These are phyloP conservation scores for Drosophila longiperda DNA, from an alignment of 2,888 invertebrate species.

Conservation along the genomic window DNA sequence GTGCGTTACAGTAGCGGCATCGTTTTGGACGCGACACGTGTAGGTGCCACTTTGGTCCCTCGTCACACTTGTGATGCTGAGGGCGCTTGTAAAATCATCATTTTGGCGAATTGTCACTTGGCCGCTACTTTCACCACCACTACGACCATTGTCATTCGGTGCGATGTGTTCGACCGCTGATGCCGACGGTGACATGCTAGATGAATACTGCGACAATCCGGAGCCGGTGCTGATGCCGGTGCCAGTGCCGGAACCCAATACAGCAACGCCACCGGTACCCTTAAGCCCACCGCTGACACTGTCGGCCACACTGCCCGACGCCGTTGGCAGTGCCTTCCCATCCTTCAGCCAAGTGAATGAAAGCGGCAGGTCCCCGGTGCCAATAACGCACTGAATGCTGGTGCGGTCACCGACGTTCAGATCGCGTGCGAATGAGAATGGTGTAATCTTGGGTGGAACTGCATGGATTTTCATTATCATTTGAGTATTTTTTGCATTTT, in stretches of 20 bases:
- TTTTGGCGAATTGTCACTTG: conserved; percentile 87
- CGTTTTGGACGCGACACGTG: conserved; percentile 87
- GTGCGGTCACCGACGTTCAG: conserved; percentile 87
- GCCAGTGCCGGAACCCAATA: conserved; percentile 53
- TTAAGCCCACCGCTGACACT: conserved; percentile 75
- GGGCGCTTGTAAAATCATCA: conserved; percentile 87
- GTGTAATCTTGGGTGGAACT: conserved; percentile 89
- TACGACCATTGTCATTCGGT: conserved; percentile 82
- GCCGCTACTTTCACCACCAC: conserved; percentile 84
- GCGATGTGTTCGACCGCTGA: conserved; percentile 41
- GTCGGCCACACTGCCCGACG: conserved; percentile 55
- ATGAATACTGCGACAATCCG: conserved; percentile 46
- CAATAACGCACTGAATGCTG: conserved; percentile 87
- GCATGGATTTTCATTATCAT: conserved; percentile 46
- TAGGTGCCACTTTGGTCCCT: conserved; percentile 87
- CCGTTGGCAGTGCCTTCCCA: conserved; percentile 85
- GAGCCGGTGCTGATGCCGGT: conserved; percentile 37
- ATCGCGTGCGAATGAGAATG: conserved; percentile 88
- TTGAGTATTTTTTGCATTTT: conserved; percentile 4
- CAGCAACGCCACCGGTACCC: conserved; percentile 82
- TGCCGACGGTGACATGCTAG: conserved; percentile 39
- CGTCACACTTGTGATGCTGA: conserved; percentile 87
- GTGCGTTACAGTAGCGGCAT: conserved; percentile 87
- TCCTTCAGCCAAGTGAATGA: conserved; percentile 88
- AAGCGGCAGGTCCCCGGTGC: conserved; percentile 88